Conservation (phyloP, 2,113 vertebrate species). For the Psettodes erumei region DNA sequence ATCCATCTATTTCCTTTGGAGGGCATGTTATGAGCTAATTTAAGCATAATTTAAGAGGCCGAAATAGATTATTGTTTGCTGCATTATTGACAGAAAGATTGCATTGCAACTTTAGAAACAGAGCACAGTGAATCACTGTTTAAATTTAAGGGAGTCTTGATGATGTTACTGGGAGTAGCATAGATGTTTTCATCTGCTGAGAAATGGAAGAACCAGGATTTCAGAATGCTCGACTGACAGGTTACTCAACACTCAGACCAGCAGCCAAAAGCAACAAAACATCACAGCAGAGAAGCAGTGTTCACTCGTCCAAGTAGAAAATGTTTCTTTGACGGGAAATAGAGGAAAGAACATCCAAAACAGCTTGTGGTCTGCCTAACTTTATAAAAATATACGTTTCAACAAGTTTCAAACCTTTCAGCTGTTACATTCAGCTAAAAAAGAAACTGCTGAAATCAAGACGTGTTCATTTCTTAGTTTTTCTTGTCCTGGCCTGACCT, state of each 20-base stretch:
- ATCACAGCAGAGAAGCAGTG: background rate
- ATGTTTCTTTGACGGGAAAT: background rate
- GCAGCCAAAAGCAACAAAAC: constrained; percentile 30
- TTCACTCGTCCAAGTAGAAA: background rate
- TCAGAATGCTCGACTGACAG: constrained; percentile 24
- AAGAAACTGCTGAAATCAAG: background rate
- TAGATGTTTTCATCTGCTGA: background rate
- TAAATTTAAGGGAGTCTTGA: constrained; percentile 26
- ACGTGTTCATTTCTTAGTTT: background rate
- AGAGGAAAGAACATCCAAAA: background rate
- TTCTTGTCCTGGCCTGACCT: background rate
- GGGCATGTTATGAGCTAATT: background rate
- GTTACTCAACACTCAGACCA: constrained; percentile 11
- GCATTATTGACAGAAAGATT: constrained; percentile 6
- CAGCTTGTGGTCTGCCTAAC: background rate
- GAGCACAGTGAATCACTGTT: constrained; percentile 16
- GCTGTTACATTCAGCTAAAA: too few species aligned
- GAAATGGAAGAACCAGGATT: constrained; percentile 36
- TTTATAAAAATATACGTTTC: background rate
- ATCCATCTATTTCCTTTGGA: background rate
- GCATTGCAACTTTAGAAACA: constrained; percentile 3
- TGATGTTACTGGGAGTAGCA: constrained; percentile 7
- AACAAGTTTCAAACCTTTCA: background rate
- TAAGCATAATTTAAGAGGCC: constrained; percentile 17
- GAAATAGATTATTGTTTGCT: constrained; percentile 29